phyloP scores from a whole-genome alignment of 2,888 invertebrate genomes.

The Anarsia innoxiella region DNA sequence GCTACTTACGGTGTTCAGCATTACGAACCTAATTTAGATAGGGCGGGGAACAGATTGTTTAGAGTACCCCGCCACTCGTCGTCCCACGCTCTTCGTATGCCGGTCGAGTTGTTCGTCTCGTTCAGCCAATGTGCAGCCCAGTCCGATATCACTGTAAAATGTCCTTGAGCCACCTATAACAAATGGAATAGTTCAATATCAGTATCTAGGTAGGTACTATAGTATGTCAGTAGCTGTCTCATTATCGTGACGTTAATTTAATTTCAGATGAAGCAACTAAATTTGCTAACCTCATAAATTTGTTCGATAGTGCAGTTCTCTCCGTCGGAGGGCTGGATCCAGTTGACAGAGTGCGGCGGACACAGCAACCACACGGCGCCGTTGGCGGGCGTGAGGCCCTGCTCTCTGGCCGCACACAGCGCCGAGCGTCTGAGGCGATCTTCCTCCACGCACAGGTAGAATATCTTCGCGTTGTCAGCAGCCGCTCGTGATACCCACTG shows the following conservation, averaged over 20 bases:
- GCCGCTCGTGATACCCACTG: slow-evolving; percentile 47
- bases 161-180: slow-evolving; percentile 27
- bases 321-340: slow-evolving; percentile 76
- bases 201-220: background rate
- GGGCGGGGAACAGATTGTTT: too few species aligned
- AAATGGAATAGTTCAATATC: background rate
- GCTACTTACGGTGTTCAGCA: too few species aligned
- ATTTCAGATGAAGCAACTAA: too few species aligned
- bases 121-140: slow-evolving; percentile 38
- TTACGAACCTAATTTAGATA: too few species aligned
- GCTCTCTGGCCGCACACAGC: slow-evolving; percentile 85
- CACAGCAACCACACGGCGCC: slow-evolving; percentile 93
- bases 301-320: slow-evolving; percentile 69
- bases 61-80: slow-evolving; percentile 29
- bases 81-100: slow-evolving; percentile 21
- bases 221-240: background rate
- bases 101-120: slow-evolving; percentile 11
- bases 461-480: slow-evolving; percentile 77
- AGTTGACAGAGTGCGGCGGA: slow-evolving; percentile 78
- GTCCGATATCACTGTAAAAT: slow-evolving; percentile 39
- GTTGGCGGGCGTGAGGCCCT: slow-evolving; percentile 79
- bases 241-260: background rate
- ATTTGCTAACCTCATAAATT: slow-evolving; percentile 24
- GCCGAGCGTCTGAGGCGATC: slow-evolving; percentile 82
- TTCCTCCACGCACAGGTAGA: slow-evolving; percentile 87